Percentiles rank a stretch among this genome's conserved stretches.
These are phyloP conservation scores for Nothobranchius kuhntae DNA, from an alignment of 2,113 vertebrate species.

Conservation along the genomic window DNA sequence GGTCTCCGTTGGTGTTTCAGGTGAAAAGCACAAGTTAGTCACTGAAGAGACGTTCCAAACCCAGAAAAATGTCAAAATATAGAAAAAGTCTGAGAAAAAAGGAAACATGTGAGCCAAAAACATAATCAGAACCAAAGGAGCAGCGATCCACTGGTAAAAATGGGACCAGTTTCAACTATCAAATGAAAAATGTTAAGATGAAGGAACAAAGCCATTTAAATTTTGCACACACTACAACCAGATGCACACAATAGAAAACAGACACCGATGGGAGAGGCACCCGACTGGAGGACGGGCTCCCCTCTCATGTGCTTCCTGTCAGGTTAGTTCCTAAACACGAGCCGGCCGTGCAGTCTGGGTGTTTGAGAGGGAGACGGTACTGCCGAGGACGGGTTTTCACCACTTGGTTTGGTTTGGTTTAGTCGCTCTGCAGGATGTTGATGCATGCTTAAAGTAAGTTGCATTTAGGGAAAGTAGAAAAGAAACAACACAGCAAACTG, in stretches of 20 bases:
- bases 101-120: conserved; percentile 83
- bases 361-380: conserved; percentile 86
- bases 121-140: conserved; percentile 68
- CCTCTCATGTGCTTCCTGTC: conserved; percentile 81
- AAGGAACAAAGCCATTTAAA: conserved; percentile 84
- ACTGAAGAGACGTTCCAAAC: conserved; percentile 88
- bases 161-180: conserved; percentile 74
- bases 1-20: neutral
- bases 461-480: conserved; percentile 99
- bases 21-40: conserved; percentile 60
- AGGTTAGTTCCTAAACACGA: conserved; percentile 82
- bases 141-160: conserved; percentile 56
- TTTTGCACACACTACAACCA: conserved; percentile 89
- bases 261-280: conserved; percentile 62
- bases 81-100: conserved; percentile 78
- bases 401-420: conserved; percentile 58
- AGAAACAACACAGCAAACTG: conserved; percentile 86
- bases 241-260: conserved; percentile 88
- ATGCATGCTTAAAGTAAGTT: conserved; percentile 99
- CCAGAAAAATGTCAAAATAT: conserved; percentile 77
- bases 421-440: conserved; percentile 83
- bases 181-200: conserved; percentile 82
- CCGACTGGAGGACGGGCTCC: conserved; percentile 63
- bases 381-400: conserved; percentile 83
- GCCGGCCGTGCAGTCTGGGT: conserved; percentile 92